A percentile compares a stretch with the other conserved stretches of the same genome.
These are phyloP conservation scores for Clarias magur DNA, from an alignment of 2,113 vertebrate genomes.

Conservation along the genomic window DNA sequence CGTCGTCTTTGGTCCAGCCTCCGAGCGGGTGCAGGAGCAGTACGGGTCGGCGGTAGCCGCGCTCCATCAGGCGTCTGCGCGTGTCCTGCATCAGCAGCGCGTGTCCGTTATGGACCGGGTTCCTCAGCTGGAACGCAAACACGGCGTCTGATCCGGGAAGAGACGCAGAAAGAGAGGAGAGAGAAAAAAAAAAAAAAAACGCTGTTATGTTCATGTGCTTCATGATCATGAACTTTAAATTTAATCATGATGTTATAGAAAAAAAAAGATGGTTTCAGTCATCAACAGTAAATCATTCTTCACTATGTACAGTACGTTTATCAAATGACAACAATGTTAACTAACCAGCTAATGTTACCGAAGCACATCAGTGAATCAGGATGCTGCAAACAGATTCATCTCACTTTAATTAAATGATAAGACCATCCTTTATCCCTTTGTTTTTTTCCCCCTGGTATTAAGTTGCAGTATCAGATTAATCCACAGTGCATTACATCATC, in stretches of 20 bases:
- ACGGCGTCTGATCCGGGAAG: conserved; percentile 81
- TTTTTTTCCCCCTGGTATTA: neutral
- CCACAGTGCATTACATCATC: neutral
- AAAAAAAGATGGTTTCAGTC: neutral
- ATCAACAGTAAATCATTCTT: neutral
- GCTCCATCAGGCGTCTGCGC: conserved; percentile 85
- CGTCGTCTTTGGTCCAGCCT: conserved; percentile 98
- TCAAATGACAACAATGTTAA: neutral
- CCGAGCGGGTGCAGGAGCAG: conserved; percentile 93
- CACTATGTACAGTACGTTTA: neutral
- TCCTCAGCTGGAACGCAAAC: conserved; percentile 96
- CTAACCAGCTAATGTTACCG: neutral
- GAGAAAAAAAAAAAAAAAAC: neutral
- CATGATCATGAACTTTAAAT: neutral
- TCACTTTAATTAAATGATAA: neutral
- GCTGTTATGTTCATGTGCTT: neutral
- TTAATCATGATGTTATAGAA: too few species aligned
- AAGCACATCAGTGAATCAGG: neutral
- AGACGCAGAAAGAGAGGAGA: neutral
- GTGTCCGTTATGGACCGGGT: conserved; percentile 96
- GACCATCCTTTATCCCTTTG: neutral
- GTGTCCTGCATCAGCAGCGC: conserved; percentile 97
- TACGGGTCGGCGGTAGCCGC: conserved; percentile 90
- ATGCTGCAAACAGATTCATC: neutral
- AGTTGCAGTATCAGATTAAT: neutral